Conservation (phyloP, 1,140 invertebrate species). For the Sogatella furcifera region DNA sequence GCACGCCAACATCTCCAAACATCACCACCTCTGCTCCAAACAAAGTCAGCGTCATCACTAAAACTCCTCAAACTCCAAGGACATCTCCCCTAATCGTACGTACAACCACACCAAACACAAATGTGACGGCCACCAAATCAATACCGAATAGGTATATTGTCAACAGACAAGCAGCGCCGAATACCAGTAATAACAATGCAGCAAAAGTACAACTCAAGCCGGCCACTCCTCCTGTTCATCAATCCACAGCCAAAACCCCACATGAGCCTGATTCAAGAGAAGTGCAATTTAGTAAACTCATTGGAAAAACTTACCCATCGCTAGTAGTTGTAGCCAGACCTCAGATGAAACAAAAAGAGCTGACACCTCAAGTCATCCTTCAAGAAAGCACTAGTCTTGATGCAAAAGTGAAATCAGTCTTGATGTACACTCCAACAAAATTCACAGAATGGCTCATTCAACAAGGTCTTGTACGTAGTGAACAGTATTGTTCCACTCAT, state of each 20-base stretch:
- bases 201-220: background rate
- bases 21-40: background rate
- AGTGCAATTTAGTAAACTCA: slow-evolving; percentile 56
- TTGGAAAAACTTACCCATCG: slow-evolving; percentile 67
- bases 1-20: background rate
- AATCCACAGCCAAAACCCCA: background rate
- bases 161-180: background rate
- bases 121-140: background rate
- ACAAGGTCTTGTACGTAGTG: slow-evolving; percentile 61
- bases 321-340: slow-evolving; percentile 69
- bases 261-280: slow-evolving; percentile 50
- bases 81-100: background rate
- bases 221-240: background rate
- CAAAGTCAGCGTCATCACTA: background rate
- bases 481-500: slow-evolving; percentile 62
- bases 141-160: background rate
- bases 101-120: background rate
- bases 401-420: slow-evolving; percentile 63
- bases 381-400: slow-evolving; percentile 41
- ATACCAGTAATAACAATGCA: background rate
- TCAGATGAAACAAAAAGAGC: slow-evolving; percentile 55
- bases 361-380: slow-evolving; percentile 27
- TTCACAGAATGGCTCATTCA: slow-evolving; percentile 84
- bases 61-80: background rate
- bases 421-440: slow-evolving; percentile 65